Base-by-base conservation (phyloP, 35 echinoderm and acorn worm genomes). In the Patiria miniata region DNA sequence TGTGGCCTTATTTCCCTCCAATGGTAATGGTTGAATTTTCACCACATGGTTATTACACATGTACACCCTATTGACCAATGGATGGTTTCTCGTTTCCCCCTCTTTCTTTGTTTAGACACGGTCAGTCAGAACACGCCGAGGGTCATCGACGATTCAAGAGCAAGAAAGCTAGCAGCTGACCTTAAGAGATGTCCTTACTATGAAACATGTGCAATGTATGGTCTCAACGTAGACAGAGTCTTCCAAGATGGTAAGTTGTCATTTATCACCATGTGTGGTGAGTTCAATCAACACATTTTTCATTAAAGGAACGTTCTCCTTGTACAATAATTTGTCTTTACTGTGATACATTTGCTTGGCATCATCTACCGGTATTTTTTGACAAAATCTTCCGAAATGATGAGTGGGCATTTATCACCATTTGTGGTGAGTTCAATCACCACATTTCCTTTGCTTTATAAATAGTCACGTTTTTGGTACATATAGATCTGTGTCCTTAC, bases 161-260 rank as follows among this genome's bases (percentile, higher is more conserved):
- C 96, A 77, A 99, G 89, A 80, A 94, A 94, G 73, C 90, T 99
- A 65, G 93, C 93, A 59, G 86, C 93, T 5, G 93, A 94, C 86
- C 81, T 99, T 39, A 99, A 99, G 79, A 86, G 89, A 34, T 99
- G 96, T 61, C 89, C 92, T 29, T 95, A 92, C 81, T 99, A 95
- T 86, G 96, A 99, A 95, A 99, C 96, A 78, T 99, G 96, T 99
- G 96, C 96, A 94, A 99, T 94, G 92, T 99, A 94, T 61, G 96
- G 96, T 89, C 92, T 93, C 89, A 99, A 99, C 86, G 92, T 99
- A 68, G 96, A 99, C 77, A 83, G 96, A 87, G 96, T 99, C 92
- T 99, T 99, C 87, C 93, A 99, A 92, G 96, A 99, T 92, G 93
- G 96, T 99, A 87, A 84, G 91, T 81, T 38, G 42, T 6, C 4